Evolutionary conservation across 2,888 invertebrate species (phyloP).

Genomic region (Platycnemis pennipes): DNA sequence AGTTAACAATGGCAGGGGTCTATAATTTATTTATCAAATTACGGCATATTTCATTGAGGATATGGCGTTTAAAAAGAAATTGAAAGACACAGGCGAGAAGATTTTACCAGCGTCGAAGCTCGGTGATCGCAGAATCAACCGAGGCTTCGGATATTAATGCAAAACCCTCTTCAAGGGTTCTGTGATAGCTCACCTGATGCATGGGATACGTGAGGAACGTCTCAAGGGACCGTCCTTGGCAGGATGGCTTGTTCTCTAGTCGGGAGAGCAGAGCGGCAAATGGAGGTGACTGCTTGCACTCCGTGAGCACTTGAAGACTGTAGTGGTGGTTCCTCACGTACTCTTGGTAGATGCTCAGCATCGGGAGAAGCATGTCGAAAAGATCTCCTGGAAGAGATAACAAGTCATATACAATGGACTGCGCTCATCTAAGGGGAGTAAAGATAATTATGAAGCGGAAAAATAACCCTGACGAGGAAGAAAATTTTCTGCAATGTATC

Average conservation of each 20-base stretch:
- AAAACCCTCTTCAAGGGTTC: background rate
- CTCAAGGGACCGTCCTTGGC: conserved; percentile 92
- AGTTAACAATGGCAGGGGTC: too few species aligned
- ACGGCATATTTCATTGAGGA: too few species aligned
- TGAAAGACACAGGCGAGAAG: too few species aligned
- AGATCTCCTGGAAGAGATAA: conserved; percentile 86
- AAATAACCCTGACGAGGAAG: too few species aligned
- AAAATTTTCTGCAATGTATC: too few species aligned
- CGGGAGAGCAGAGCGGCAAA: conserved; percentile 90
- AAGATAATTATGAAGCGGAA: background rate
- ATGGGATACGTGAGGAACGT: conserved; percentile 95
- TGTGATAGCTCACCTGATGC: conserved; percentile 87
- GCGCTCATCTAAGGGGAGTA: background rate
- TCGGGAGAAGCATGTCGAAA: conserved; percentile 96
- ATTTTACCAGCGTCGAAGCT: background rate
- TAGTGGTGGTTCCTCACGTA: conserved; percentile 97
- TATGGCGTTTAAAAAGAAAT: too few species aligned
- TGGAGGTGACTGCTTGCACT: conserved; percentile 90
- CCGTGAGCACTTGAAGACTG: conserved; percentile 94
- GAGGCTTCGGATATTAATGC: background rate
- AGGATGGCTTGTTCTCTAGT: conserved; percentile 91
- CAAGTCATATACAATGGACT: background rate
- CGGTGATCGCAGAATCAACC: background rate
- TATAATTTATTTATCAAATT: too few species aligned
- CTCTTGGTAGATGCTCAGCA: conserved; percentile 97